Percentiles rank a stretch among this genome's conserved stretches.
phyloP scores from a whole-genome alignment of 2,113 vertebrate species.

The Paradisaea rubra region DNA sequence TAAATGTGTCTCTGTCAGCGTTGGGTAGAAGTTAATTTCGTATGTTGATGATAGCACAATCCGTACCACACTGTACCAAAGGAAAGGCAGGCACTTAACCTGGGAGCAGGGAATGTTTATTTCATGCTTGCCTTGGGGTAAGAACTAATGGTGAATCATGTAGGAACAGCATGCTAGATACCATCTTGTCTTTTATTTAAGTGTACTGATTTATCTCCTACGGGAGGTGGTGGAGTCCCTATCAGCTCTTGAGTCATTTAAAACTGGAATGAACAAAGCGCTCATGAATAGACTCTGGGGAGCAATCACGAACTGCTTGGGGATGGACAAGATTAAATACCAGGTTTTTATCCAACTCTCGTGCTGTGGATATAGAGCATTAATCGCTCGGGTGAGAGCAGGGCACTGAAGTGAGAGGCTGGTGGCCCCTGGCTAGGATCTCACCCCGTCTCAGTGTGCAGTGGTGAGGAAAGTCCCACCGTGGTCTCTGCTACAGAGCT shows the following conservation, averaged over 20 bases:
- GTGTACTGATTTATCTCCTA: constrained; percentile 59
- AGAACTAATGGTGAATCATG: constrained; percentile 47
- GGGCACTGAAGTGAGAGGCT: background rate
- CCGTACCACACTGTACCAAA: background rate
- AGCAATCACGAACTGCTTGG: constrained; percentile 49
- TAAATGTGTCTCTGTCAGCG: constrained; percentile 27
- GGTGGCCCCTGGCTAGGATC: background rate
- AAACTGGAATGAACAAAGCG: constrained; percentile 55
- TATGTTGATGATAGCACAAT: background rate
- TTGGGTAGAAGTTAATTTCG: constrained; percentile 18
- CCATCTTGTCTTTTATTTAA: constrained; percentile 65
- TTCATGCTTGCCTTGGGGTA: constrained; percentile 60
- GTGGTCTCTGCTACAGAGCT: fast-evolving
- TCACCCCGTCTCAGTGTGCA: fast-evolving
- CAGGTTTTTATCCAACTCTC: constrained; percentile 11
- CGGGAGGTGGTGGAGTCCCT: constrained; percentile 41
- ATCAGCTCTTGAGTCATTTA: constrained; percentile 57
- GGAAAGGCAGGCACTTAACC: constrained; percentile 41
- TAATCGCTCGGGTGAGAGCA: background rate
- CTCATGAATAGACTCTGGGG: constrained; percentile 53
- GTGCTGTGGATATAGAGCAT: background rate
- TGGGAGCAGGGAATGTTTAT: constrained; percentile 52
- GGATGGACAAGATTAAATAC: constrained; percentile 61
- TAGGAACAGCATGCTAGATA: constrained; percentile 56
- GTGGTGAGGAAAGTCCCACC: background rate